phyloP scores from a whole-genome alignment of 2,888 invertebrate species.

The Plebejus argus region DNA sequence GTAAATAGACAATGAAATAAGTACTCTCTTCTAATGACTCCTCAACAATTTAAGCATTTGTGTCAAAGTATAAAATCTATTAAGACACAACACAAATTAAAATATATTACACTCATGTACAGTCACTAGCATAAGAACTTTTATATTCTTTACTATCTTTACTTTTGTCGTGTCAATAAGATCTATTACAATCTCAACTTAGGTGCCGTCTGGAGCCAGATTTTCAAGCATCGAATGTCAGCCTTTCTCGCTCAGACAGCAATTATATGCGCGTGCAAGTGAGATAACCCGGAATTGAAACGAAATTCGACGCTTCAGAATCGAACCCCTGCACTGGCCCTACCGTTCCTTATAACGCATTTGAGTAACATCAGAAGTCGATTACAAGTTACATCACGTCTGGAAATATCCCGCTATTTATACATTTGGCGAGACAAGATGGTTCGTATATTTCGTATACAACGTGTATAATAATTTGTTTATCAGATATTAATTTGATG shows the following conservation, averaged over 20 bases:
- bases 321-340: too few relatives aligned
- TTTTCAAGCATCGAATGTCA: too few relatives aligned
- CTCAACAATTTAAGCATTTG: neutral
- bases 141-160: neutral
- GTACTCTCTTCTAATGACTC: too few relatives aligned
- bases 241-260: too few relatives aligned
- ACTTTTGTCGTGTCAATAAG: neutral
- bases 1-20: too few relatives aligned
- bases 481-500: neutral
- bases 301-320: neutral
- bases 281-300: neutral
- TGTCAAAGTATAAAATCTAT: neutral
- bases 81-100: neutral
- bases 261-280: too few relatives aligned
- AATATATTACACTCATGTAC: neutral
- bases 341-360: too few relatives aligned
- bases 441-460: neutral
- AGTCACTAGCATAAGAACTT: neutral
- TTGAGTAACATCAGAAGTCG: neutral
- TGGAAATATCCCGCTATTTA: constrained; percentile 1
- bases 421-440: neutral
- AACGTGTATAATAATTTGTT: neutral
- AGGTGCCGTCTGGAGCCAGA: too few relatives aligned
- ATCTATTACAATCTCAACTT: too few relatives aligned
- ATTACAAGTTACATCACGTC: neutral